Percentiles rank a stretch among this genome's conserved stretches.
Conservation (phyloP, 2,113 vertebrate species). For the Actenoides hombroni region DNA sequence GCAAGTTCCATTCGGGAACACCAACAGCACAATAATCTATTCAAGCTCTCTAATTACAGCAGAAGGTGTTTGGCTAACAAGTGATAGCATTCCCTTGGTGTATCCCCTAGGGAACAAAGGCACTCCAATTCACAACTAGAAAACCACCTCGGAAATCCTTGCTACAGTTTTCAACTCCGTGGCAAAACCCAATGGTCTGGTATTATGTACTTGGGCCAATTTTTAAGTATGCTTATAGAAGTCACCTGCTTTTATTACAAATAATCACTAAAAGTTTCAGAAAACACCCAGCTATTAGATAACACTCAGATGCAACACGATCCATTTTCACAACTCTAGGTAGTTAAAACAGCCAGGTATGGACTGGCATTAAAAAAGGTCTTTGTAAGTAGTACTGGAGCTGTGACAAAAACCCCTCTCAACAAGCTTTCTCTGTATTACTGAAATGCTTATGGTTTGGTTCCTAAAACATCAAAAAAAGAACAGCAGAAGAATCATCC, state of each 20-base stretch:
- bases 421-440: background rate
- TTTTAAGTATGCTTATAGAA: background rate
- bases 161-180: too few relatives aligned
- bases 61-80: background rate
- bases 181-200: too few relatives aligned
- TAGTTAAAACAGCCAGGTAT: background rate
- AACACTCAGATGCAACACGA: background rate
- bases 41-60: background rate
- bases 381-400: background rate
- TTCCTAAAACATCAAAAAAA: background rate
- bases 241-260: background rate
- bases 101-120: background rate
- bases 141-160: background rate
- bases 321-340: background rate
- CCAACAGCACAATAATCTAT: background rate
- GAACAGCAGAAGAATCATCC: background rate
- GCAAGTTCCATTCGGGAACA: background rate
- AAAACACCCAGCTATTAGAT: background rate
- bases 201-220: accelerated
- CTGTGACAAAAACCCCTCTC: background rate
- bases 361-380: background rate
- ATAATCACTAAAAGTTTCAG: background rate
- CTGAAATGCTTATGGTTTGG: background rate
- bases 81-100: background rate
- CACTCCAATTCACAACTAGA: background rate